Evolutionary conservation across 2,113 vertebrate genomes (phyloP).

Genomic region (Otus sunia): DNA sequence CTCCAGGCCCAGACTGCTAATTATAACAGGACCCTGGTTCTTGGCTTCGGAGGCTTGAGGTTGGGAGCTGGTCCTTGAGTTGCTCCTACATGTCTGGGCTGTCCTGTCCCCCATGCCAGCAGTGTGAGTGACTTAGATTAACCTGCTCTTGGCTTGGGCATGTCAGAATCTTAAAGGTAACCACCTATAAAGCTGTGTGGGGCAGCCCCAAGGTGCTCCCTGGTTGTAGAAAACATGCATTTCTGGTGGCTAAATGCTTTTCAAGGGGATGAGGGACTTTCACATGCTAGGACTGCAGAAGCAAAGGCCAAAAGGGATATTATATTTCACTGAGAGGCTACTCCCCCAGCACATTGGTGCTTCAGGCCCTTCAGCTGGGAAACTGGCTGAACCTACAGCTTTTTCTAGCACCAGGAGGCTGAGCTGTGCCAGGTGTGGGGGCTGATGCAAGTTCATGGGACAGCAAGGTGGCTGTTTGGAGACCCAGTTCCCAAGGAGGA

Average conservation of each 20-base stretch:
- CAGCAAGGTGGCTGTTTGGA: not conserved
- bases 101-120: not conserved
- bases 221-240: not conserved
- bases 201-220: not conserved
- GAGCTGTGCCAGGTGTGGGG: not conserved
- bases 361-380: not conserved
- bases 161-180: not conserved
- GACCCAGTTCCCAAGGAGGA: not conserved
- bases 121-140: rapidly evolving
- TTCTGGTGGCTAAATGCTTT: not conserved
- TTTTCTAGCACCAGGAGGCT: not conserved
- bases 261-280: not conserved
- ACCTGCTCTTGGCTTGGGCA: not conserved
- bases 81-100: not conserved
- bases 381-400: not conserved
- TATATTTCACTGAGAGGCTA: not conserved
- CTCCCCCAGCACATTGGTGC: not conserved
- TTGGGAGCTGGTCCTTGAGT: not conserved
- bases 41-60: not conserved
- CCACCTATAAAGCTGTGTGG: not conserved
- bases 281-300: rapidly evolving
- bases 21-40: not conserved
- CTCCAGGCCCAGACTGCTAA: not conserved
- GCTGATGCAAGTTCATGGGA: not conserved
- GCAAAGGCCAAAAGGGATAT: not conserved